These are phyloP conservation scores for Ophion ellenae DNA, from an alignment of 2,888 invertebrate species.

Conservation along the genomic window DNA sequence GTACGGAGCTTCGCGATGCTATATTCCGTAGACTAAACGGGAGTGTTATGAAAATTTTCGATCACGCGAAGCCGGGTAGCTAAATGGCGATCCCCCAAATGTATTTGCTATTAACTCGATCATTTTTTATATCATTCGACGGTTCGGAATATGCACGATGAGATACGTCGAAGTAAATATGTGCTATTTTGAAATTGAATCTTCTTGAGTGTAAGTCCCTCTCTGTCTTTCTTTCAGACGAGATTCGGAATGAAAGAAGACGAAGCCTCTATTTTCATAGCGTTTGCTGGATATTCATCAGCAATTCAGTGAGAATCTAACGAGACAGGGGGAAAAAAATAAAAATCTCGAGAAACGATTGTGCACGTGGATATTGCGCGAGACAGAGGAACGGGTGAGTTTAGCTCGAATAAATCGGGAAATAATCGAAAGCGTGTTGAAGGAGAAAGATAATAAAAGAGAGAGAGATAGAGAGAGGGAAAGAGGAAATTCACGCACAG, in stretches of 20 bases:
- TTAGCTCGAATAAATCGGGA: conserved; percentile 67
- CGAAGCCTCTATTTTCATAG: too few relatives aligned
- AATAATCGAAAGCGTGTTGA: conserved; percentile 78
- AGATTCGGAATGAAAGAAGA: too few relatives aligned
- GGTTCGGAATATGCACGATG: neutral
- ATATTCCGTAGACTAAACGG: conserved; percentile 34
- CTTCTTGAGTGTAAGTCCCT: too few relatives aligned
- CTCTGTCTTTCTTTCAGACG: too few relatives aligned
- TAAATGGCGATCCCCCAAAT: conserved; percentile 35
- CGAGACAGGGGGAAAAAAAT: conserved; percentile 8
- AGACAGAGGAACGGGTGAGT: conserved; percentile 27
- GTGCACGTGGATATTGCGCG: neutral
- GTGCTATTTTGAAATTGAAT: too few relatives aligned
- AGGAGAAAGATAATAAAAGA: conserved; percentile 31
- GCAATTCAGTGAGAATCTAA: neutral
- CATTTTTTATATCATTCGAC: conserved; percentile 2
- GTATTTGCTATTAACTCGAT: conserved; percentile 12
- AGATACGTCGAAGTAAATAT: conserved; percentile 6
- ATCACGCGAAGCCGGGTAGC: neutral
- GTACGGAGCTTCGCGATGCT: conserved; percentile 8
- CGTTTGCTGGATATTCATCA: conserved; percentile 24
- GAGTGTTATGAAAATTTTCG: conserved; percentile 55
- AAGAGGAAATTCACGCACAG: conserved; percentile 39
- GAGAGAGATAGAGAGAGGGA: conserved; percentile 2
- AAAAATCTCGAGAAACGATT: neutral